phyloP scores from a whole-genome alignment of 2,113 vertebrate genomes.

The Ceyx melanurus region DNA sequence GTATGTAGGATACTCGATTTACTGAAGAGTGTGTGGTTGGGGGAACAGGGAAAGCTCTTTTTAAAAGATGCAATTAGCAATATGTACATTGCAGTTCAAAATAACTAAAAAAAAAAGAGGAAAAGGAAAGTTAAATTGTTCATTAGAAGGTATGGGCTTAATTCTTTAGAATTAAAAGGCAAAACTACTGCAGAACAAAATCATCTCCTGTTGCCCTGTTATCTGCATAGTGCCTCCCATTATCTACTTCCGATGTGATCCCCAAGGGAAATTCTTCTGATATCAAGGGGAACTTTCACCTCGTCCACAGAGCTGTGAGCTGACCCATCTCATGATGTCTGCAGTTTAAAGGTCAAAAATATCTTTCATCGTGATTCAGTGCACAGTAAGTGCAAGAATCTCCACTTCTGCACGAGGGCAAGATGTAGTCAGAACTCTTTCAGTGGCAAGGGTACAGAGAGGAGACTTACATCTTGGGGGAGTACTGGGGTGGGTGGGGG shows the following conservation, averaged over 20 bases:
- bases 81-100: not conserved
- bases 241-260: not conserved
- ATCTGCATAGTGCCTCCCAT: not conserved
- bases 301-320: not conserved
- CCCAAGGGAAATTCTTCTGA: not conserved
- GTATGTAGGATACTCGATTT: not conserved
- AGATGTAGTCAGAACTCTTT: not conserved
- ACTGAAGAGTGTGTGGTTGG: not conserved
- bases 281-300: not conserved
- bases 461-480: not conserved
- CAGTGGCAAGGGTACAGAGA: accelerated
- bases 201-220: not conserved
- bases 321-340: not conserved
- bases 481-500: accelerated
- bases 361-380: not conserved
- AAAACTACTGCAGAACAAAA: not conserved
- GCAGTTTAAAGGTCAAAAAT: not conserved
- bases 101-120: not conserved
- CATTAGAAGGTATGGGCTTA: not conserved
- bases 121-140: not conserved
- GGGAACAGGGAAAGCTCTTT: not conserved
- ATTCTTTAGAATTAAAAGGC: not conserved
- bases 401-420: not conserved
- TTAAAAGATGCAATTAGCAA: not conserved
- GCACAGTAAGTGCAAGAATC: not conserved